Percentiles rank a stretch among this genome's conserved stretches.
Evolutionary conservation across 92 coral and sea anemone genomes (phyloP).

Genomic region (Paragorgia papillata): DNA sequence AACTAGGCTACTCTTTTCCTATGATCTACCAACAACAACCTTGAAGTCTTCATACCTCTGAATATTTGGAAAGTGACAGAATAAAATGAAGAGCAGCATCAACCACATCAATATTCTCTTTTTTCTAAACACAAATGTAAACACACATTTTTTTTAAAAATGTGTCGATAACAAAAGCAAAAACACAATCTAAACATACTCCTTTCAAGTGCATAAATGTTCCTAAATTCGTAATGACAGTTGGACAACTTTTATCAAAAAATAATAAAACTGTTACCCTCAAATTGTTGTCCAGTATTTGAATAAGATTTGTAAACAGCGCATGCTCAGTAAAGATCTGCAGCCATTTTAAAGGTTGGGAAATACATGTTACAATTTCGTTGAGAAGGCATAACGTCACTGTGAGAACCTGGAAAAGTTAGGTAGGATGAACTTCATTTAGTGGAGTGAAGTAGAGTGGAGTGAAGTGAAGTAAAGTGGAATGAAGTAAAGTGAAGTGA

Average conservation of each 20-base stretch:
- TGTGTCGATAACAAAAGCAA: too few species aligned
- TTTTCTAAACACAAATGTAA: conserved; percentile 60
- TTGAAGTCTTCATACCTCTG: conserved; percentile 67
- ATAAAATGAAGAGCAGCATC: conserved; percentile 89
- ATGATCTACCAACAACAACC: too few species aligned
- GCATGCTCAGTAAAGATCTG: conserved; percentile 96
- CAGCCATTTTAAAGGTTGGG: conserved; percentile 96
- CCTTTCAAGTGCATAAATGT: too few species aligned
- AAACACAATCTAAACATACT: too few species aligned
- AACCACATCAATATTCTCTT: conserved; percentile 77
- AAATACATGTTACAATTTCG: conserved; percentile 80
- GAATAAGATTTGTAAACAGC: conserved; percentile 87
- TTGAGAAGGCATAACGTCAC: conserved; percentile 90
- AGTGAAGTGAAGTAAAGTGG: neutral
- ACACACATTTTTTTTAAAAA: too few species aligned
- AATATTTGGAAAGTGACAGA: conserved; percentile 80
- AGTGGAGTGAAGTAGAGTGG: neutral
- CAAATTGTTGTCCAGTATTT: conserved; percentile 79
- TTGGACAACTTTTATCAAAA: too few species aligned
- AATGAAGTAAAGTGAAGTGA: neutral
- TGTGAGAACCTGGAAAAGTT: conserved; percentile 68
- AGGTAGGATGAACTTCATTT: neutral
- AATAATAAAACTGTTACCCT: conserved; percentile 80
- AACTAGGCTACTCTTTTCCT: too few species aligned
- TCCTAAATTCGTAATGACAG: too few species aligned